A percentile compares a stretch with the other conserved stretches of the same genome.
phyloP scores from a whole-genome alignment of 1,140 invertebrate genomes.

The Prorops nasuta region DNA sequence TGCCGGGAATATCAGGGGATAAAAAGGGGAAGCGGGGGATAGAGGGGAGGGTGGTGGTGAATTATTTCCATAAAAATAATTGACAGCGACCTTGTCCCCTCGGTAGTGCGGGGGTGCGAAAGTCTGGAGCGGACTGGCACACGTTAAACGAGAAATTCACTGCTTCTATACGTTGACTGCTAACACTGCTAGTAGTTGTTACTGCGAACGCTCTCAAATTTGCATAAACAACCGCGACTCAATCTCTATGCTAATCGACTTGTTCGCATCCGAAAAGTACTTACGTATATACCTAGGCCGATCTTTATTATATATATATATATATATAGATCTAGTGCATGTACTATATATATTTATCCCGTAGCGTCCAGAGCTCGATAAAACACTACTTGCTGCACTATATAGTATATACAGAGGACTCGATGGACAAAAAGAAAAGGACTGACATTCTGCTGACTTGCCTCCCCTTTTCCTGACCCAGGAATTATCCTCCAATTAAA shows the following conservation, averaged over 20 bases:
- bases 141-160: background rate
- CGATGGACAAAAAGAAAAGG: too few species aligned
- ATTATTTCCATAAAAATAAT: slow-evolving; percentile 4
- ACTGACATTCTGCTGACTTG: too few species aligned
- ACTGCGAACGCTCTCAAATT: slow-evolving; percentile 24
- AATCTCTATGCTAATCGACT: slow-evolving; percentile 57
- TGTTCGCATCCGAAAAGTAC: slow-evolving; percentile 46
- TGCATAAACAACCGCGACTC: slow-evolving; percentile 55
- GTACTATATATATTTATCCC: too few species aligned
- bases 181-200: background rate
- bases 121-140: background rate
- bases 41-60: too few species aligned
- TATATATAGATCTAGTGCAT: too few species aligned
- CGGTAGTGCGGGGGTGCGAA: slow-evolving; percentile 2
- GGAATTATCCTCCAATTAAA: too few species aligned
- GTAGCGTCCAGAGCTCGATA: too few species aligned
- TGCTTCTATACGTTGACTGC: background rate
- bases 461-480: too few species aligned
- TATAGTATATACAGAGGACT: too few species aligned
- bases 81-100: slow-evolving; percentile 2
- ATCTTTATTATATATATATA: slow-evolving; percentile 13
- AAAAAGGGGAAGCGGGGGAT: too few species aligned
- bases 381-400: too few species aligned
- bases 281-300: slow-evolving; percentile 9
- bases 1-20: too few species aligned